Base-by-base conservation (phyloP, 2,888 invertebrate genomes). In the Volucella bombylans region DNA sequence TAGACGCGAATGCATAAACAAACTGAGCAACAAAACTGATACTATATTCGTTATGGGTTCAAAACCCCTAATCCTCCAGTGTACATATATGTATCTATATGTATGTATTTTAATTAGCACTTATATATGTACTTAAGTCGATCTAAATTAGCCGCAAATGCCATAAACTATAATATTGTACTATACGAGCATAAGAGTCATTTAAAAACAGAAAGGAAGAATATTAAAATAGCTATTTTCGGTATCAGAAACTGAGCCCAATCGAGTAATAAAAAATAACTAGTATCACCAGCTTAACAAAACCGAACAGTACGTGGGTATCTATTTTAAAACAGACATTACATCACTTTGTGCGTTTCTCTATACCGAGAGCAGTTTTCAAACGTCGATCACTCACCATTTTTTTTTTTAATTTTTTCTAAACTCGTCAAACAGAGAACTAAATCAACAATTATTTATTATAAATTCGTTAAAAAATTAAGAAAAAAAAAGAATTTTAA, bases 331-430 rank as follows among this genome's bases (percentile, higher is more conserved):
- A 50, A 50, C 79, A 79, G 67, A 59, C 23, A 79, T 79, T 79
- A 79, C 79, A 72, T 79, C 79, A 79, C 65, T 72, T 57, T 38
- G 54, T 64, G 45, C 57, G 59, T 57, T 50, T 59, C 65, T 57
- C 38, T 49, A 38, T 43, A 41, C 49, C 14, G 31, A 68, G 10
- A 12, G 15, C 31, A 31, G 31, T 31, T 31, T 57, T 64, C 39
- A 23, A 47, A 14, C 39, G 23, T 45, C 47, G 39, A 50, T 15
- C 69, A 79, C 79, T 79, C 79, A 79, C 79, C 79, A 79, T 79
- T 52, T 43, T 77, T 52, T 15, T 18, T 18, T 18, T 18, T 18
- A n/a, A n/a, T 68, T 31, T 12, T 23, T n/a, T 38, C 54, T 47
- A 47, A 62, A n/a, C 52, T 52, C 31, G 38, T 39, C 31, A 52